Conservation (phyloP, 2,797 vertebrate genomes). For the Echeneis naucrates region DNA sequence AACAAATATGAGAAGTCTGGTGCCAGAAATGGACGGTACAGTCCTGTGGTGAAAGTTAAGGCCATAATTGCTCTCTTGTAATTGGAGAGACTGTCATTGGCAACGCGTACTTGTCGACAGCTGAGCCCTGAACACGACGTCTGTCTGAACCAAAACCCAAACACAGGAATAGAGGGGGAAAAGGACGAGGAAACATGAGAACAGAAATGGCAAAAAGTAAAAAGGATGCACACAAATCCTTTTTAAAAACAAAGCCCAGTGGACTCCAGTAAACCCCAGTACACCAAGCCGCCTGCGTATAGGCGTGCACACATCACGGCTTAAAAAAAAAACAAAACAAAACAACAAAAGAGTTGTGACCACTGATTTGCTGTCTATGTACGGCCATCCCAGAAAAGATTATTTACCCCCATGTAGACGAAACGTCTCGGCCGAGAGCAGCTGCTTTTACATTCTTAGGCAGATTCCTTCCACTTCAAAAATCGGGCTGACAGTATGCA, state of each 20-base stretch:
- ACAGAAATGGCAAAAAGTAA: slow-evolving; percentile 5
- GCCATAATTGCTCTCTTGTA: too few species aligned
- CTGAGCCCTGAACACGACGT: slow-evolving; percentile 58
- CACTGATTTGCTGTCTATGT: slow-evolving; percentile 2
- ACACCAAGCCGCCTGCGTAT: slow-evolving; percentile 5
- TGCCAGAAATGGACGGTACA: slow-evolving; percentile 82
- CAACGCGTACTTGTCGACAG: slow-evolving; percentile 56
- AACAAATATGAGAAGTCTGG: slow-evolving; percentile 59
- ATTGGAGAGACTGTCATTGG: slow-evolving; percentile 67
- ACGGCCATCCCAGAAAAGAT: slow-evolving; percentile 31
- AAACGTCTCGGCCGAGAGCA: slow-evolving; percentile 24
- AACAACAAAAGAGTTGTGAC: slow-evolving; percentile 25
- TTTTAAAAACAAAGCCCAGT: slow-evolving; percentile 6
- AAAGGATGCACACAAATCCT: neutral
- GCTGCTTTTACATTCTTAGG: slow-evolving; percentile 51
- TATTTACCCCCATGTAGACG: slow-evolving; percentile 24
- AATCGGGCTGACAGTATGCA: neutral
- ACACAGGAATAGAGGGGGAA: neutral
- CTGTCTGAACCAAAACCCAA: slow-evolving; percentile 39
- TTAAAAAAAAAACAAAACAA: slow-evolving; percentile 55
- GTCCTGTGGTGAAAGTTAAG: slow-evolving; percentile 86
- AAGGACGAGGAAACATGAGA: neutral
- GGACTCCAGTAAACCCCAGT: slow-evolving; percentile 16
- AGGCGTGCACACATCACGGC: slow-evolving; percentile 15
- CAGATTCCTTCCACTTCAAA: slow-evolving; percentile 7